Base-by-base conservation (phyloP, 2,888 invertebrate genomes). In the Parnassius smintheus region DNA sequence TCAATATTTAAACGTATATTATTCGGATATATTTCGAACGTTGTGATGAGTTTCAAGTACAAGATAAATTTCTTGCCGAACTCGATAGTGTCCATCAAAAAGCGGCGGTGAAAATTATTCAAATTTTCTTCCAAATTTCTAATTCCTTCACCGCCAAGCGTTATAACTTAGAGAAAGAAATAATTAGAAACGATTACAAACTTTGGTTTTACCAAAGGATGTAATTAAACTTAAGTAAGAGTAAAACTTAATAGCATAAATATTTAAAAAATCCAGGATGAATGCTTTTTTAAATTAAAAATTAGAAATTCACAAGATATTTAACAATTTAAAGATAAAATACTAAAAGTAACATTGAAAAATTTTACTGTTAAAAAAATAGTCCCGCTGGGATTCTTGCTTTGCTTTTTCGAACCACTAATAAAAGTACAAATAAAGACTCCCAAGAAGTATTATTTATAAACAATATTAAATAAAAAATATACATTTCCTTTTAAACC, bases 121-220 rank as follows among this genome's bases (percentile, higher is more conserved):
- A 68, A 75, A 75, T 75, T 79, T 81, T 80, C 69, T 69, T 69
- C 71, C 70, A 75, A 82, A 83, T 77, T 77, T 76, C 75, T 76
- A 78, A 81, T 83, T 83, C 77, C 73, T 78, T 75, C 79, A 79
- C 75, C 77, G 82, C 80, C 82, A 78, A 81, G 78, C 72, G 73
- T 78, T 85, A 85, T 90, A 87, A 88, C 89, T 90, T 87, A 87
- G 78, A 76, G 75, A 69, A 75, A 81, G 77, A 76, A 84, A 85
- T 86, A 85, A 85, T 88, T 87, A 88, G 80, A 78, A 80, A 70
- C 82, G 77, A 83, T 88, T 88, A 83, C 84, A 87, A 83, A 80
- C 75, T 78, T 76, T 76, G 83, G 76, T 48, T 13, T n/a, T 13
- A 13, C 2, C 8, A 72, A 76, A 68, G 3, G 25, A 25, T 25